Percentiles rank a stretch among this genome's conserved stretches.
These are phyloP conservation scores for Odontocerum albicorne DNA, from an alignment of 2,888 invertebrate species.

Conservation along the genomic window DNA sequence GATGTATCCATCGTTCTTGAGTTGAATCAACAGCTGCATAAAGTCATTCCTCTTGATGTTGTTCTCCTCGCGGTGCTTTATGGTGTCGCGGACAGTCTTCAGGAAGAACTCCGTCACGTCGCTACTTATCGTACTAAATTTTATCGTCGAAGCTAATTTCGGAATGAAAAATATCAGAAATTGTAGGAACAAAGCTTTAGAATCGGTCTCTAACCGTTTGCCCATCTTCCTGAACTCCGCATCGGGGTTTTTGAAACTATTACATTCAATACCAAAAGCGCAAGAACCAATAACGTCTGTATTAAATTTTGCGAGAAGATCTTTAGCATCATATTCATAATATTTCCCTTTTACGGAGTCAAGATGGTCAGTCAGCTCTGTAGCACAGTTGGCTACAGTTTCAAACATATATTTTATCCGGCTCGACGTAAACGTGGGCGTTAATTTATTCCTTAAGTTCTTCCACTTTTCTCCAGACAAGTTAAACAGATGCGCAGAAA, in stretches of 20 bases:
- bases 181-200: too few species aligned
- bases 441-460: constrained; percentile 24
- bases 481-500: constrained; percentile 20
- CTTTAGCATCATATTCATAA: constrained; percentile 46
- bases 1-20: constrained; percentile 47
- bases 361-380: constrained; percentile 29
- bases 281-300: constrained; percentile 53
- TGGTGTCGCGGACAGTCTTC: constrained; percentile 49
- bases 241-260: too few species aligned
- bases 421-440: constrained; percentile 26
- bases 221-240: constrained; percentile 43
- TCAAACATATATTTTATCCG: constrained; percentile 27
- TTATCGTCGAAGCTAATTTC: too few species aligned
- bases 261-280: constrained; percentile 52
- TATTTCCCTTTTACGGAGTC: constrained; percentile 17
- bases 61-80: constrained; percentile 51
- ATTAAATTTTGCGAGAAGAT: constrained; percentile 46
- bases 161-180: too few species aligned
- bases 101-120: constrained; percentile 51
- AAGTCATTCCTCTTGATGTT: constrained; percentile 57
- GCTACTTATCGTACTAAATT: too few species aligned
- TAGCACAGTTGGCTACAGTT: constrained; percentile 6
- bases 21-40: constrained; percentile 55
- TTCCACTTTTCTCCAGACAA: constrained; percentile 22
- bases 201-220: too few species aligned